Base-by-base conservation (phyloP, 30 jellyfish, hydroid and myxozoan genomes). In the Catostylus mosaicus region DNA sequence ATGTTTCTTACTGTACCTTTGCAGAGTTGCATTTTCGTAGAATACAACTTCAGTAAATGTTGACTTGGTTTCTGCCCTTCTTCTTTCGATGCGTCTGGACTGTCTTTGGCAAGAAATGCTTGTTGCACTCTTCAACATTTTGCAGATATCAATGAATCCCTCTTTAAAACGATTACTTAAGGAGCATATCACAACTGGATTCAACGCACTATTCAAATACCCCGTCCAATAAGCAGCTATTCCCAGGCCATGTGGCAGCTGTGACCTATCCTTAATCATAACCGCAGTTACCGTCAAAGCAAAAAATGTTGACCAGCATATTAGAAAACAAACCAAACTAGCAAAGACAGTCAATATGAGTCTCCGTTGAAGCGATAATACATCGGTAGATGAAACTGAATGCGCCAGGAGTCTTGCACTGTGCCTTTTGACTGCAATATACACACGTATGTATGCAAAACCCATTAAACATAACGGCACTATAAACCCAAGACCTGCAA, bases 181-280 rank as follows among this genome's bases (percentile, higher is more conserved):
- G 29, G 90, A 48, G 64, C 99, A 93, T 8, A 93, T 87, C 38
- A 93, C 89, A 0, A 93, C 40, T 34, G 99, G 99, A 61, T 93
- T 93, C 77, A 93, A 27, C 9, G 95, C 96, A 68, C 94, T 93
- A 86, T 93, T 88, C n/a, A 82, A 24, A 59, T 93, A 93, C 29
- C 99, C 99, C 19, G 96, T 88, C 96, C 99, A 93, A 75, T 93
- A 93, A 8, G 99, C 99, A 35, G 99, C 96, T 27, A 93, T 76
- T 23, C 99, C 99, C 62, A 93, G 79, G 52, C 99, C 99, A 46
- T 65, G 85, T 19, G 99, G 99, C 45, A 93, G 37, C 56, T 68
- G 38, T 10, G 85, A 30, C 22, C 77, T 73, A 31, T 81, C 87
- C 50, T 93, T 81, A 1, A 78, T 40, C 22, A 77, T 38, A 48